A percentile compares a stretch with the other conserved stretches of the same genome.
phyloP scores from a whole-genome alignment of 2,888 invertebrate species.

The Drosophila dives region DNA sequence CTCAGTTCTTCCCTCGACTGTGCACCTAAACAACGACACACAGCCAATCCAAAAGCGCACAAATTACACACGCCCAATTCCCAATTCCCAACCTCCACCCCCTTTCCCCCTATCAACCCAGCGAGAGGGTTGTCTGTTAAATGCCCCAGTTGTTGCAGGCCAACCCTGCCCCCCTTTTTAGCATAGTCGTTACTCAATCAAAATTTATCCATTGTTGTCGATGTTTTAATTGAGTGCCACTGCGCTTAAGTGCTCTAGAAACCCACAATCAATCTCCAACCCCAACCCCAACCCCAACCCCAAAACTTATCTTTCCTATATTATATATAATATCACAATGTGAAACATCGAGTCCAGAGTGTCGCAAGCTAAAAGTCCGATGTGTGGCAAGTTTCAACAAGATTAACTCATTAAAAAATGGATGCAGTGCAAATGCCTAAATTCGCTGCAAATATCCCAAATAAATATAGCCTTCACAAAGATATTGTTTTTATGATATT shows the following conservation, averaged over 20 bases:
- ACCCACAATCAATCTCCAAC: neutral
- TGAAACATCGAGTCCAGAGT: neutral
- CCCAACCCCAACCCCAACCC: neutral
- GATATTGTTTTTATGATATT: neutral
- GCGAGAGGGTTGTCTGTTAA: constrained; percentile 16
- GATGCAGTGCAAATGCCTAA: neutral
- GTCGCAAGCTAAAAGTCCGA: neutral
- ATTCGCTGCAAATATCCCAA: neutral
- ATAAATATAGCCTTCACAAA: neutral
- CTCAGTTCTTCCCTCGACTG: neutral
- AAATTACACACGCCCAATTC: constrained; percentile 11
- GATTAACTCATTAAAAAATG: neutral
- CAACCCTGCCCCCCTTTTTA: neutral
- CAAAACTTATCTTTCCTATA: neutral
- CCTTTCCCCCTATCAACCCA: neutral
- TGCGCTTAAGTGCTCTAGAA: constrained; percentile 20
- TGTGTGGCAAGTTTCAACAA: neutral
- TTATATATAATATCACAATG: neutral
- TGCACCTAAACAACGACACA: neutral
- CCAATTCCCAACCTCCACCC: neutral
- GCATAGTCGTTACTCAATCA: constrained; percentile 39
- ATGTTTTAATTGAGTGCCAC: constrained; percentile 46
- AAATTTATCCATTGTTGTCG: constrained; percentile 40
- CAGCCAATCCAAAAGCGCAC: constrained; percentile 30
- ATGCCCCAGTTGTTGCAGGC: constrained; percentile 8